A percentile compares a stretch with the other conserved stretches of the same genome.
Evolutionary conservation across 2,797 vertebrate genomes (phyloP).

Genomic region (Avahi laniger): DNA sequence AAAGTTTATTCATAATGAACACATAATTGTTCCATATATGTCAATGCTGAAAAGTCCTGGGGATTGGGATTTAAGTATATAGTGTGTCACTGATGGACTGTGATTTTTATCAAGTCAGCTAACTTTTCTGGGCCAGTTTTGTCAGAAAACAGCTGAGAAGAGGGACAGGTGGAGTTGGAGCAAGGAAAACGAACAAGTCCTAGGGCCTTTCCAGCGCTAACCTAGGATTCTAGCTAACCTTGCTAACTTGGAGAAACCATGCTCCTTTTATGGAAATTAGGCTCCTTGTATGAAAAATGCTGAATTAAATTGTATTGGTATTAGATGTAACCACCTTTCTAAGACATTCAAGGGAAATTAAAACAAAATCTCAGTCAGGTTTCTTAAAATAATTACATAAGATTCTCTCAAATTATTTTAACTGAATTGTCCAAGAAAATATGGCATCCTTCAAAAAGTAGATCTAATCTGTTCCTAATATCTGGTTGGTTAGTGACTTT

Average conservation of each 20-base stretch:
- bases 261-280: background rate
- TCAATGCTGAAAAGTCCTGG: background rate
- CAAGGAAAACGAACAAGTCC: background rate
- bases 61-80: background rate
- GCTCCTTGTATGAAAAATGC: background rate
- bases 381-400: background rate
- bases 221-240: background rate
- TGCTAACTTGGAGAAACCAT: background rate
- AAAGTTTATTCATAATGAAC: background rate
- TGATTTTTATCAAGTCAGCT: background rate
- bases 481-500: background rate
- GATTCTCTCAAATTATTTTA: background rate
- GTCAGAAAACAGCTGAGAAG: background rate
- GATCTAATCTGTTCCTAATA: background rate
- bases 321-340: background rate
- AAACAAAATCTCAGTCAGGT: background rate
- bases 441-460: background rate
- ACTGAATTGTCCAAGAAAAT: background rate
- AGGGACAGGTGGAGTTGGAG: background rate
- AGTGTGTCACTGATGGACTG: background rate
- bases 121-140: background rate
- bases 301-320: background rate
- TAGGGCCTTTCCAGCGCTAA: background rate
- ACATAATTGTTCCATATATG: background rate
- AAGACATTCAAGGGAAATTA: background rate